A percentile compares a stretch with the other conserved stretches of the same genome.
phyloP scores from a whole-genome alignment of 1,140 invertebrate species.

The Lamellibrachia luymesi region DNA sequence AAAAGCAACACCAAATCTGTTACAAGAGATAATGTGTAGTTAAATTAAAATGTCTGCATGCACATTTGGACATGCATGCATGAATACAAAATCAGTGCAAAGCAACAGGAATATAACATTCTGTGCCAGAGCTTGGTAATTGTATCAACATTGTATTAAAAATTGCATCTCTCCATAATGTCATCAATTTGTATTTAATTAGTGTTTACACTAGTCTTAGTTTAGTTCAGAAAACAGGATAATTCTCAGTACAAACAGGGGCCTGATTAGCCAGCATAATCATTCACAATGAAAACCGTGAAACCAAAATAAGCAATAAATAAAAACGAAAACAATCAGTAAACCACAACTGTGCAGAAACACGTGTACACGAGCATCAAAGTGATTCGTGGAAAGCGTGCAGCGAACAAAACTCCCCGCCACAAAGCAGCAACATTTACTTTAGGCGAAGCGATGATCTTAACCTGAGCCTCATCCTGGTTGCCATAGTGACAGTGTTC shows the following conservation, averaged over 20 bases:
- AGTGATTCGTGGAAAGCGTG: neutral
- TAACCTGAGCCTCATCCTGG: constrained; percentile 10
- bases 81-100: neutral
- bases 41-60: neutral
- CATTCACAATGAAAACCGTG: neutral
- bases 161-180: neutral
- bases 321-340: neutral
- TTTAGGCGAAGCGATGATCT: constrained; percentile 18
- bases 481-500: constrained; percentile 28
- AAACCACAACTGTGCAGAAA: neutral
- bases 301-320: neutral
- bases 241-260: neutral
- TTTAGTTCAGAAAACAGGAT: neutral
- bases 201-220: neutral
- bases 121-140: neutral
- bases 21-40: neutral
- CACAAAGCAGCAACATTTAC: constrained; percentile 7
- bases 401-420: neutral
- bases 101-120: neutral
- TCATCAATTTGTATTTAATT: neutral
- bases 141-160: neutral
- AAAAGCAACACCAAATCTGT: neutral
- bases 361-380: neutral
- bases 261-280: no score
- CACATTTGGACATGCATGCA: neutral